phyloP scores from a whole-genome alignment of 1,140 invertebrate species.

The Scaptomyza pallida region DNA sequence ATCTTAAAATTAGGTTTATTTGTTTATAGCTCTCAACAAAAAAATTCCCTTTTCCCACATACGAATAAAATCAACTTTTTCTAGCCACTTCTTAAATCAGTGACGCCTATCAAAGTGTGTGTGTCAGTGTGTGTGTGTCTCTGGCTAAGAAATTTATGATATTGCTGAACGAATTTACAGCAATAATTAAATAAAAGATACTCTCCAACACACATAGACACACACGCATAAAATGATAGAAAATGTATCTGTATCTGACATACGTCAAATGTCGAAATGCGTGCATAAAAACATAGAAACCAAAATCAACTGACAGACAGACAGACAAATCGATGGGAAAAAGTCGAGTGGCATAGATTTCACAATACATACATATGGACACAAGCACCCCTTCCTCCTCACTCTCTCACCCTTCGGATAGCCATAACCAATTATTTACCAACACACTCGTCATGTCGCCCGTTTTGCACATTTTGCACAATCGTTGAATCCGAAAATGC shows the following conservation, averaged over 20 bases:
- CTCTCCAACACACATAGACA: slow-evolving; percentile 42
- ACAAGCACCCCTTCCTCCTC: slow-evolving; percentile 2
- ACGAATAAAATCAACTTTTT: slow-evolving; percentile 17
- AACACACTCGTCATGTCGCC: slow-evolving; percentile 54
- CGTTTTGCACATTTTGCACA: slow-evolving; percentile 50
- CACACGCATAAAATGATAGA: slow-evolving; percentile 36
- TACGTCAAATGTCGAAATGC: slow-evolving; percentile 73
- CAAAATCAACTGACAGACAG: slow-evolving; percentile 30
- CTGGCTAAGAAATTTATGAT: slow-evolving; percentile 58
- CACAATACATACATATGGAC: slow-evolving; percentile 48
- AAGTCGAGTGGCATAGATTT: slow-evolving; percentile 46
- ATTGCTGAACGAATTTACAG: slow-evolving; percentile 63
- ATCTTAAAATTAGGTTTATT: not conserved
- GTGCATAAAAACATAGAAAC: slow-evolving; percentile 74
- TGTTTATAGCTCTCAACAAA: slow-evolving; percentile 14
- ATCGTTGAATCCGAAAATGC: slow-evolving; percentile 62
- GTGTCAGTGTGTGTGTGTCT: slow-evolving; percentile 39
- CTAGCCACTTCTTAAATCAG: slow-evolving; percentile 30
- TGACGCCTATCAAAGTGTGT: slow-evolving; percentile 31
- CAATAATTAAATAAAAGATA: slow-evolving; percentile 72
- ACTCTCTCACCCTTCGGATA: slow-evolving; percentile 7
- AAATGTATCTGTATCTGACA: slow-evolving; percentile 68
- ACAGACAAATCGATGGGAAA: slow-evolving; percentile 40
- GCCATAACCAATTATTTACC: slow-evolving; percentile 78
- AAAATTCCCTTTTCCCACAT: slow-evolving; percentile 3